Evolutionary conservation across 1,140 invertebrate species (phyloP).

Genomic region (Lepidurus arcticus): DNA sequence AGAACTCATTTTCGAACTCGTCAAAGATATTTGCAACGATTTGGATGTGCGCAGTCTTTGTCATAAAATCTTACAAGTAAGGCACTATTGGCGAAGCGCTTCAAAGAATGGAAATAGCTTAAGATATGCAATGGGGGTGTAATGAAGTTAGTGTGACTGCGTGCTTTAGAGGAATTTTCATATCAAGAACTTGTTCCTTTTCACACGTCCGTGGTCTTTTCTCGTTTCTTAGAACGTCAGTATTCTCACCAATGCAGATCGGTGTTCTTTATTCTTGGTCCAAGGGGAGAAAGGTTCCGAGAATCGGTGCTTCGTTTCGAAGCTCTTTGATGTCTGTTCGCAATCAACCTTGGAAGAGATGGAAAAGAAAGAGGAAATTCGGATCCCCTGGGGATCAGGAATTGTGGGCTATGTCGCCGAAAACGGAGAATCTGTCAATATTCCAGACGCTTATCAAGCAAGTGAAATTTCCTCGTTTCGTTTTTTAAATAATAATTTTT

Average conservation of each 20-base stretch:
- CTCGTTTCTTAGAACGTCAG: conserved; percentile 62
- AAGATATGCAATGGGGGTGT: too few relatives aligned
- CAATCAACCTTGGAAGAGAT: conserved; percentile 83
- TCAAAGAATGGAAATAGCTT: too few relatives aligned
- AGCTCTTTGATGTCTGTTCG: conserved; percentile 88
- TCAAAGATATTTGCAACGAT: conserved; percentile 95
- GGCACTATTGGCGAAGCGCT: background rate
- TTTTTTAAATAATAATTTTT: background rate
- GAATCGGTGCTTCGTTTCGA: conserved; percentile 71
- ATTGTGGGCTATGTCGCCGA: conserved; percentile 91
- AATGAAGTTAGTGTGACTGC: too few relatives aligned
- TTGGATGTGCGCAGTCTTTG: conserved; percentile 85
- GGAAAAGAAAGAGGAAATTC: conserved; percentile 84
- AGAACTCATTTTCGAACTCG: conserved; percentile 91
- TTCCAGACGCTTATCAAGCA: conserved; percentile 92
- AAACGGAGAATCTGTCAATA: conserved; percentile 86
- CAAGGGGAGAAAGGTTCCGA: conserved; percentile 53
- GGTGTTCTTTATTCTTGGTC: conserved; percentile 87
- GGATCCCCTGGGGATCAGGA: conserved; percentile 82
- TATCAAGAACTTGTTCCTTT: too few relatives aligned
- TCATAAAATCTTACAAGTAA: conserved; percentile 83
- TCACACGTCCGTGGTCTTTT: background rate
- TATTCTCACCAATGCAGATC: conserved; percentile 81
- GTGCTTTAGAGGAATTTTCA: too few relatives aligned
- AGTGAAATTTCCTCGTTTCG: conserved; percentile 40